Base-by-base conservation (phyloP, 2,113 vertebrate genomes). In the Rhodinocichla rosea region DNA sequence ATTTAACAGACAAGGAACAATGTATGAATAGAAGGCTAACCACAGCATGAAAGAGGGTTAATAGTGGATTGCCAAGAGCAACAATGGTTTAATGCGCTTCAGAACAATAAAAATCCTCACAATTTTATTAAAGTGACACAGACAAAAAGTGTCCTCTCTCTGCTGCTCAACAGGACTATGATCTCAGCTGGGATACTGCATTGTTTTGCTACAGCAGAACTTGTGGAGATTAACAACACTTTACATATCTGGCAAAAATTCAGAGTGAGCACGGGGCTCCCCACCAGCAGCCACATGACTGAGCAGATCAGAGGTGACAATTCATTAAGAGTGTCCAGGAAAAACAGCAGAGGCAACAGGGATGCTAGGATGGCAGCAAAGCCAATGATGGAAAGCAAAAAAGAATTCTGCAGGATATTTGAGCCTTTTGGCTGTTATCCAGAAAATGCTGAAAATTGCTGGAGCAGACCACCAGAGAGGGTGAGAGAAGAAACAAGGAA, bases 41-140 rank as follows among this genome's bases (percentile, higher is more conserved):
- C 94, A 78, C 92, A 93, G 95, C 88, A 90, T 82, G 93, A 92
- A 96, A 87, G 92, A 83, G 70, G 83, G 94, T 94, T 96, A 93
- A 96, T 78, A 93, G 88, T 26, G 2, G 73, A 86, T 84, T 90
- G 95, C 91, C 95, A 95, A 79, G 67, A 92, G 95, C 91, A 95
- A 89, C 89, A 89, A 84, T 27, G 3, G 89, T 87, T 95, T 91
- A 87, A 93, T 87, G 92, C 39, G 71, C 76, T 92, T 65, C 80
- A 64, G 90, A 92, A 96, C 85, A 96, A 90, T 87, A 92, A 92
- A 70, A 77, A 78, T 39, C 40, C 64, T 53, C 6, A 7, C 49
- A 22, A 65, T 90, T 92, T 89, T 60, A 84, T 52, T 84, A 13
- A 89, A 96, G 83, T 82, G 86, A 87, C 76, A 91, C 16, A 53